Conservation (phyloP, 1,140 invertebrate genomes). For the Hyphantria cunea region DNA sequence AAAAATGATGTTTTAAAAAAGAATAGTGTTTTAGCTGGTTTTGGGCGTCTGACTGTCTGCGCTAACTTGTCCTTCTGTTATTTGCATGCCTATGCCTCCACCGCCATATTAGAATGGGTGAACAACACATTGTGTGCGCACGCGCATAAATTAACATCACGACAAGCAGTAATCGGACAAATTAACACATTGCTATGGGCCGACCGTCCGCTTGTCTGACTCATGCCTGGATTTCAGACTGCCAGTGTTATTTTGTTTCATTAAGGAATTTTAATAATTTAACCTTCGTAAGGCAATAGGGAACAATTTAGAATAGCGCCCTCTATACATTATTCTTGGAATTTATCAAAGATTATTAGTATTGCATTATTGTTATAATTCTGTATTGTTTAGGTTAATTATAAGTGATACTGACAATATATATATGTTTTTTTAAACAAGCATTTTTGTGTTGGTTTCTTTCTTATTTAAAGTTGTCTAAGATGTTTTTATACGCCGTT, state of each 20-base stretch:
- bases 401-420: too few relatives aligned
- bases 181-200: constrained; percentile 51
- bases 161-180: constrained; percentile 47
- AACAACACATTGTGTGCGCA: constrained; percentile 45
- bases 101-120: constrained; percentile 54
- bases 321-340: constrained; percentile 12
- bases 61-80: constrained; percentile 1
- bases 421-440: too few relatives aligned
- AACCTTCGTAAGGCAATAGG: not conserved
- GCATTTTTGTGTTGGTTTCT: too few relatives aligned
- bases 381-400: too few relatives aligned
- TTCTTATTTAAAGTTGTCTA: too few relatives aligned
- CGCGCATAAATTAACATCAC: constrained; percentile 51
- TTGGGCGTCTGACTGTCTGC: not conserved
- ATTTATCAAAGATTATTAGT: not conserved
- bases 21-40: too few relatives aligned
- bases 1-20: too few relatives aligned
- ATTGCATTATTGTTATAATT: too few relatives aligned
- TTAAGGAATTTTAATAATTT: not conserved
- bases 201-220: constrained; percentile 43
- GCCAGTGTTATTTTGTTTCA: constrained; percentile 22
- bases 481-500: too few relatives aligned
- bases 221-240: constrained; percentile 34
- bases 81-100: not conserved
- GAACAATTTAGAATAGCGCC: not conserved